Conservation (phyloP, 2,797 vertebrate genomes). For the Diglossa cyanea region DNA sequence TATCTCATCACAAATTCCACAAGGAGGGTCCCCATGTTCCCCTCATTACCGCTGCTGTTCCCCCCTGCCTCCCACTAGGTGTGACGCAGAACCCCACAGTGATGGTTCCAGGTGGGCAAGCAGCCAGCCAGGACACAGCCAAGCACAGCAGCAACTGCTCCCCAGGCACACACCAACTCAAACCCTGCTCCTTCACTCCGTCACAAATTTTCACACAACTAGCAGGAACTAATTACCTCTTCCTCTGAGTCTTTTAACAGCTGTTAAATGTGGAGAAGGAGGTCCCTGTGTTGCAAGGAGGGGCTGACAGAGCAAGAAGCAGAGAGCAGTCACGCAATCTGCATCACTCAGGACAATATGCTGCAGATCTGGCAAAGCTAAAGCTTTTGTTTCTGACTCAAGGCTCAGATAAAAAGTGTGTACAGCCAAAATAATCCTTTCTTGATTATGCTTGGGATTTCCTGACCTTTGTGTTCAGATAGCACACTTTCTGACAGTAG, state of each 20-base stretch:
- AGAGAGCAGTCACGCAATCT: not conserved
- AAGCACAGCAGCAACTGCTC: not conserved
- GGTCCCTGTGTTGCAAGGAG: fast-evolving
- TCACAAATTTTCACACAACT: not conserved
- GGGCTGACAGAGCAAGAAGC: not conserved
- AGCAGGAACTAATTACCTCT: not conserved
- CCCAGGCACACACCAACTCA: fast-evolving
- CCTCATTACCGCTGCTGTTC: fast-evolving
- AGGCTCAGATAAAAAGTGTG: not conserved
- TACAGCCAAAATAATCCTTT: not conserved
- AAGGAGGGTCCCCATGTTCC: fast-evolving
- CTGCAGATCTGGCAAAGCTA: not conserved
- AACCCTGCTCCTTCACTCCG: not conserved
- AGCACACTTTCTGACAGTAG: not conserved
- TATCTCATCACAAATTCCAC: not conserved
- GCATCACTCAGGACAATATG: not conserved
- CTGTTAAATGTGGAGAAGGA: fast-evolving
- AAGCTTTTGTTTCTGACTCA: not conserved
- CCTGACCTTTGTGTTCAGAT: not conserved
- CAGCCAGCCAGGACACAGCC: not conserved
- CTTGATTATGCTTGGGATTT: not conserved
- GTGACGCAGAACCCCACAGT: fast-evolving
- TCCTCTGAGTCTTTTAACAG: not conserved
- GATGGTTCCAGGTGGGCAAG: not conserved
- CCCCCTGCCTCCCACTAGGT: not conserved